Evolutionary conservation across 2,113 vertebrate genomes (phyloP).

Genomic region (Anolis carolinensis): DNA sequence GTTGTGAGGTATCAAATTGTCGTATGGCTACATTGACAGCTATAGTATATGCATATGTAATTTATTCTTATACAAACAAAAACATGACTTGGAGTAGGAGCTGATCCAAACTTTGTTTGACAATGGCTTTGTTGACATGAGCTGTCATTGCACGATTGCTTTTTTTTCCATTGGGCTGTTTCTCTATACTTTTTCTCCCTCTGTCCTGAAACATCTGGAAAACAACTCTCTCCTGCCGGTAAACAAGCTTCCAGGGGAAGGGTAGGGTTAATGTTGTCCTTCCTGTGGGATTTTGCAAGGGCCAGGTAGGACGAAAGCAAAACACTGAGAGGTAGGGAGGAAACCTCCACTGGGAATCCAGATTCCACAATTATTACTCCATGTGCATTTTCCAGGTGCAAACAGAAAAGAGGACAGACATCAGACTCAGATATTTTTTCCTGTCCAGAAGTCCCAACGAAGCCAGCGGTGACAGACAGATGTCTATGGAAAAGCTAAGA

Average conservation of each 20-base stretch:
- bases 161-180: conserved; percentile 37
- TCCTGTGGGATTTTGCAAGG: conserved; percentile 49
- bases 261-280: conserved; percentile 36
- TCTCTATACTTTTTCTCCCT: conserved; percentile 23
- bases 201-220: conserved; percentile 64
- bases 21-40: neutral
- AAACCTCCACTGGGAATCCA: neutral
- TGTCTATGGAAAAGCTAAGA: neutral
- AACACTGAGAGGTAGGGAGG: conserved; percentile 28
- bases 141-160: conserved; percentile 37
- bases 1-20: no score
- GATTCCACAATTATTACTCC: neutral
- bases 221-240: conserved; percentile 52
- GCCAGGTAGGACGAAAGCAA: conserved; percentile 65
- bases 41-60: neutral
- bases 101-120: conserved; percentile 43
- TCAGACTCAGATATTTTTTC: conserved; percentile 11
- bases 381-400: neutral
- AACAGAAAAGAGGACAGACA: neutral
- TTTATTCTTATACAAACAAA: accelerated
- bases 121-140: conserved; percentile 41
- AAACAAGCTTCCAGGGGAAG: conserved; percentile 67
- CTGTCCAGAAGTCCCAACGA: neutral
- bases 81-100: conserved; percentile 46
- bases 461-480: neutral